These are phyloP conservation scores for Alsophila aescularia DNA, from an alignment of 2,888 invertebrate genomes.

Conservation along the genomic window DNA sequence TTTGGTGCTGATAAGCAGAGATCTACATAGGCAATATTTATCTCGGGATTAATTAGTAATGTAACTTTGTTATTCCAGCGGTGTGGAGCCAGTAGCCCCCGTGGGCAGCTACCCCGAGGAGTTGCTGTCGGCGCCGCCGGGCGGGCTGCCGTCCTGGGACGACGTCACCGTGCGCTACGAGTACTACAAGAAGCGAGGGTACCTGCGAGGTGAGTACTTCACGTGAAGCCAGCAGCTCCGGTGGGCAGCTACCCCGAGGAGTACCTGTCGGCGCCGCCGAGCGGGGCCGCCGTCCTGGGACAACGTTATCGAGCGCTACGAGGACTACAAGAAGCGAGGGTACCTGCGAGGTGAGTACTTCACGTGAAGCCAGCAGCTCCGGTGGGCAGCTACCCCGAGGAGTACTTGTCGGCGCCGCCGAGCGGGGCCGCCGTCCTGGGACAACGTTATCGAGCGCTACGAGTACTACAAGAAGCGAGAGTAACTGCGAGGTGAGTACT, in stretches of 20 bases:
- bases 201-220: conserved; percentile 89
- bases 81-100: conserved; percentile 86
- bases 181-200: conserved; percentile 95
- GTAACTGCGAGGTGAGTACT: conserved; percentile 87
- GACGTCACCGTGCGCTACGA: conserved; percentile 94
- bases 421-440: conserved; percentile 92
- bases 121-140: conserved; percentile 88
- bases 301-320: conserved; percentile 93
- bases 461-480: conserved; percentile 96
- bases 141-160: conserved; percentile 92
- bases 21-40: too few species aligned
- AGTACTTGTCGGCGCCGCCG: conserved; percentile 81
- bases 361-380: too few species aligned
- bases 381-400: too few species aligned
- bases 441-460: conserved; percentile 93
- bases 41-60: too few species aligned
- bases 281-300: conserved; percentile 93
- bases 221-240: too few species aligned
- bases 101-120: conserved; percentile 92
- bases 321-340: conserved; percentile 95
- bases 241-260: neutral
- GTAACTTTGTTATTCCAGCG: conserved; percentile 42
- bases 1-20: too few species aligned
- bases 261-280: conserved; percentile 85
- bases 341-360: conserved; percentile 88